Evolutionary conservation across 2,113 vertebrate genomes (phyloP).

Genomic region (Romanogobio albipinnatus): DNA sequence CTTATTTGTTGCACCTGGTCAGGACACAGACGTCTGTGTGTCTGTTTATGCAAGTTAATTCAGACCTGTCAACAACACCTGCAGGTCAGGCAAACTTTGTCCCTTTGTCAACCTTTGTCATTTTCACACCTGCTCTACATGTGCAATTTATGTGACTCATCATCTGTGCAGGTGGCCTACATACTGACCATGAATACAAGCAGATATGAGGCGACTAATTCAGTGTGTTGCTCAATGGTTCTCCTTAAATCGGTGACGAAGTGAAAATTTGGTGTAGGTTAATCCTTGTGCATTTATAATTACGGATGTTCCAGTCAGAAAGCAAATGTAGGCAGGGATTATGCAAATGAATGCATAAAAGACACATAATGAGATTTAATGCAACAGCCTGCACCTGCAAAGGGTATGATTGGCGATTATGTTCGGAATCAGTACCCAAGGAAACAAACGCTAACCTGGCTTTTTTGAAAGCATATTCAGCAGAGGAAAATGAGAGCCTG

Average conservation of each 20-base stretch:
- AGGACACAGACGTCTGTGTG: not conserved
- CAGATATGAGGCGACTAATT: not conserved
- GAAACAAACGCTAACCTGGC: slow-evolving; percentile 27
- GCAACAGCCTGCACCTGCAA: slow-evolving; percentile 49
- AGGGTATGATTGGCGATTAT: slow-evolving; percentile 47
- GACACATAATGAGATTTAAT: slow-evolving; percentile 55
- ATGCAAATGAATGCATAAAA: slow-evolving; percentile 56
- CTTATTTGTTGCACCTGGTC: not conserved
- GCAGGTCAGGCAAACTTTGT: slow-evolving; percentile 1
- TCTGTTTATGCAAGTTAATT: slow-evolving; percentile 5
- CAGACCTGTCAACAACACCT: not conserved
- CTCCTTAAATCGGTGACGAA: not conserved
- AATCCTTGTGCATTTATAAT: slow-evolving; percentile 50
- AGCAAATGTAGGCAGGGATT: slow-evolving; percentile 48
- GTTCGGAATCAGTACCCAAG: slow-evolving; percentile 29
- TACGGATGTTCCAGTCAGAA: slow-evolving; percentile 36
- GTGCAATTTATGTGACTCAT: not conserved
- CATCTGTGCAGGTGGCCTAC: slow-evolving; percentile 6
- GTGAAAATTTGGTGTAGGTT: slow-evolving; percentile 26
- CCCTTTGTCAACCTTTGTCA: slow-evolving; percentile 11
- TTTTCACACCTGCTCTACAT: slow-evolving; percentile 19
- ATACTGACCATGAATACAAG: not conserved
- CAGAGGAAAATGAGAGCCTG: slow-evolving; percentile 12
- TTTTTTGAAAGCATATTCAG: slow-evolving; percentile 29
- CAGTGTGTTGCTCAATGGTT: not conserved